phyloP scores from a whole-genome alignment of 2,888 invertebrate genomes.

The Lumbricus terrestris region DNA sequence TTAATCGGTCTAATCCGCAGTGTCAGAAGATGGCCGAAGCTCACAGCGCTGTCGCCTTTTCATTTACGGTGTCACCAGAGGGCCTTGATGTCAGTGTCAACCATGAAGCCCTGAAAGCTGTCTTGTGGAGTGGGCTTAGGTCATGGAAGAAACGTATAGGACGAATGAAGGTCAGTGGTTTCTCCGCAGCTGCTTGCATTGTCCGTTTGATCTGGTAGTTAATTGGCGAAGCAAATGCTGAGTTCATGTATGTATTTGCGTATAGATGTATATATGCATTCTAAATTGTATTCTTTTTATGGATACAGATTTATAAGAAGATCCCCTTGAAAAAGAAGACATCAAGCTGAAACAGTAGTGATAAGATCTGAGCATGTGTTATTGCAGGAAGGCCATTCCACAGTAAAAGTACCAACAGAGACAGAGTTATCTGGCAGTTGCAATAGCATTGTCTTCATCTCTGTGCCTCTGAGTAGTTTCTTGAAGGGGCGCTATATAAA shows the following conservation, averaged over 20 bases:
- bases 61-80: slow-evolving; percentile 95
- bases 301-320: too few relatives aligned
- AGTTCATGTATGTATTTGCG: background rate
- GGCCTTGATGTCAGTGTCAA: slow-evolving; percentile 98
- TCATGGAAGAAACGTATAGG: slow-evolving; percentile 93
- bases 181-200: background rate
- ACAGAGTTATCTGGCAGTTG: too few relatives aligned
- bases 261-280: too few relatives aligned
- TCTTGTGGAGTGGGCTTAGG: slow-evolving; percentile 89
- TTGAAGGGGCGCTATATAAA: too few relatives aligned
- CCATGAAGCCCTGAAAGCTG: slow-evolving; percentile 88
- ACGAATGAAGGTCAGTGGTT: slow-evolving; percentile 75
- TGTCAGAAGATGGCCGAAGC: slow-evolving; percentile 87
- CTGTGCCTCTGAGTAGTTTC: too few relatives aligned
- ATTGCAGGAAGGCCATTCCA: too few relatives aligned
- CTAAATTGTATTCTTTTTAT: too few relatives aligned
- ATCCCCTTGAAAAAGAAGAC: too few relatives aligned
- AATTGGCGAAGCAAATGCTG: background rate
- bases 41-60: slow-evolving; percentile 94
- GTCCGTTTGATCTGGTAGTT: background rate
- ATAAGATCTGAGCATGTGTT: too few relatives aligned
- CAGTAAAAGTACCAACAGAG: too few relatives aligned
- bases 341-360: too few relatives aligned
- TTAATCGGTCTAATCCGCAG: background rate
- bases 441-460: too few relatives aligned